Conservation (phyloP, 2,888 invertebrate species). For the Tridacna crocea region DNA sequence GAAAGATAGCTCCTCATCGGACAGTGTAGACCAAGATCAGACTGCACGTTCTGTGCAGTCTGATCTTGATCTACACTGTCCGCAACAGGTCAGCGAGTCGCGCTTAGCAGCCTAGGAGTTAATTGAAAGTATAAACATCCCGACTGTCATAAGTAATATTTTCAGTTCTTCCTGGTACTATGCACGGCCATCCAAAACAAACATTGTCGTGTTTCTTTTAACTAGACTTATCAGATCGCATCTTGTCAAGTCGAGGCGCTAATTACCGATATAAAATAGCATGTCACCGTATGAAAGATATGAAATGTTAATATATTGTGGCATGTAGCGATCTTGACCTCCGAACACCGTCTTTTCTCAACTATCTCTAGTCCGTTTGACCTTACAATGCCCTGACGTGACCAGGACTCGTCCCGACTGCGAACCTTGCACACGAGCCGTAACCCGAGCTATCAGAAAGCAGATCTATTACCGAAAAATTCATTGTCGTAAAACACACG, state of each 20-base stretch:
- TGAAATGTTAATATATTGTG: constrained; percentile 32
- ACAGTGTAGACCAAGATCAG: no score
- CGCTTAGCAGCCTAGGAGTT: no score
- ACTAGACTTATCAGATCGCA: constrained; percentile 9
- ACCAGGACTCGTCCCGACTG: constrained; percentile 19
- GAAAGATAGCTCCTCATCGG: no score
- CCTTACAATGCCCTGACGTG: constrained; percentile 20
- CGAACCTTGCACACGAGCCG: constrained; percentile 22
- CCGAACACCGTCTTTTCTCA: constrained; percentile 6
- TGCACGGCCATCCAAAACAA: constrained; percentile 2
- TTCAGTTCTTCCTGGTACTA: not conserved
- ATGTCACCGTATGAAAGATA: constrained; percentile 28
- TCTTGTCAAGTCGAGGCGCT: constrained; percentile 20
- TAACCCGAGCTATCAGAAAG: constrained; percentile 29
- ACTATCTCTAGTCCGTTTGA: not conserved
- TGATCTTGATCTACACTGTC: no score
- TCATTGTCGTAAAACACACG: constrained; percentile 14
- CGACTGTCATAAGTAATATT: constrained; percentile 14
- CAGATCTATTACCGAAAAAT: constrained; percentile 34
- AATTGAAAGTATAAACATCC: constrained; percentile 4
- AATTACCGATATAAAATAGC: constrained; percentile 30
- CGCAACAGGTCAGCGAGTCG: no score
- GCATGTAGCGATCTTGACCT: constrained; percentile 19
- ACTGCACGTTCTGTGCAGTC: no score
- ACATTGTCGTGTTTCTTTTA: constrained; percentile 10